Evolutionary conservation across 2,888 invertebrate genomes (phyloP).

Genomic region (Temnothorax ravouxi): DNA sequence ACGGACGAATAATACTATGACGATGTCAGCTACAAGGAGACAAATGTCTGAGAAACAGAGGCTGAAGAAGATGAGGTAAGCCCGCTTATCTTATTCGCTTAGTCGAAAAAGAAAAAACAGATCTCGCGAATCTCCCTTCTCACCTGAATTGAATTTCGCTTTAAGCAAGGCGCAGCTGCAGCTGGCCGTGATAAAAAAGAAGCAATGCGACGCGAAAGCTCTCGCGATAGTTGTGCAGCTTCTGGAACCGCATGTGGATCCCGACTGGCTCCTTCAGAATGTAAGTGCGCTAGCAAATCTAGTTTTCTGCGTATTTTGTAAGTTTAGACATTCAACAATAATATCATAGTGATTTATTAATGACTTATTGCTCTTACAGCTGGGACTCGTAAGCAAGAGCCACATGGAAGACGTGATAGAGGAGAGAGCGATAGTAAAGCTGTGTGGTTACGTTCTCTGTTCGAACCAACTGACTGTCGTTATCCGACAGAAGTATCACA

Average conservation of each 20-base stretch:
- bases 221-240: constrained; percentile 91
- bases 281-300: constrained; percentile 79
- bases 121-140: background rate
- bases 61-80: constrained; percentile 69
- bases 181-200: constrained; percentile 89
- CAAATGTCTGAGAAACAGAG: constrained; percentile 54
- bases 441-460: constrained; percentile 96
- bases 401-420: constrained; percentile 95
- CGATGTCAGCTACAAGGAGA: constrained; percentile 47
- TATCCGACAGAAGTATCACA: constrained; percentile 93
- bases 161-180: constrained; percentile 89
- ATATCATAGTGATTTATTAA: background rate
- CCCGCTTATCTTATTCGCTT: background rate
- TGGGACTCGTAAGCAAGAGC: constrained; percentile 90
- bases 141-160: constrained; percentile 36
- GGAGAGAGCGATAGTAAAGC: constrained; percentile 92
- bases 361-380: constrained; percentile 84
- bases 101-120: background rate
- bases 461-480: constrained; percentile 88
- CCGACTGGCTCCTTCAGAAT: constrained; percentile 85
- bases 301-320: constrained; percentile 37
- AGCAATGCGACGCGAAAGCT: constrained; percentile 92
- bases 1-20: background rate
- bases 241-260: constrained; percentile 88
- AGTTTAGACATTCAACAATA: constrained; percentile 78